Evolutionary conservation across 30 jellyfish, hydroid and myxozoan species (phyloP), one percentile per base, ranked within the genome.

Genomic region (Hydractinia symbiolongicarpus): DNA sequence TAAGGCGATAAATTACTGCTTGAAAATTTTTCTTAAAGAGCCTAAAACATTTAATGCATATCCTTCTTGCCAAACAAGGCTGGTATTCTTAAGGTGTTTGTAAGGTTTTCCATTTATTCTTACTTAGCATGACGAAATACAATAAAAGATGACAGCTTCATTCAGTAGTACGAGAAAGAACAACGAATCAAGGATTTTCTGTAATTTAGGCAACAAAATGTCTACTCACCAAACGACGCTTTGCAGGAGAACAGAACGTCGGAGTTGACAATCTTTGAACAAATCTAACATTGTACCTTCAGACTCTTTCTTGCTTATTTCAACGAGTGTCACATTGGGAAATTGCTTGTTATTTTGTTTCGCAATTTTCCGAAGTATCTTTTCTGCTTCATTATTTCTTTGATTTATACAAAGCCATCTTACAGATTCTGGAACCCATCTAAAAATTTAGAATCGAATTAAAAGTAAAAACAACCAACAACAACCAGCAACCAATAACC

Each of bases 361-460:
- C 0, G 74, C 74, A 13, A 64, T 64, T 13, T 64, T 7, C 8
- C 74, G 74, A 64, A 64, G 74, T 6, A 64, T 64, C 19, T 64
- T 64, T 64, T 64, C 74, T 7, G 74, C 74, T 64, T 64, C 74
- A 7, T 0, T 64, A n/a, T 44, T 44, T 64, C 40, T 64, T 8
- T 51, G 52, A 64, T 64, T 64, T 1, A 64, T 6, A 6, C 19
- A 13, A 7, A 64, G 40, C 74, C 74, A 64, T 13, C 74, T 7
- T 13, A 64, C 16, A 64, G 74, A 64, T 51, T 64, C 74, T 6
- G 74, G 74, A 7, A 64, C 74, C 19, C 19, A n/a, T 13, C 74
- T 64, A 64, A 64, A 6, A 51, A 13, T 6, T n/a, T 7, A 64
- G 40, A 7, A 64, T 64, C 40, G 52, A 6, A 0, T n/a, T 64